Evolutionary conservation across 1,140 invertebrate genomes (phyloP), one percentile per base, ranked within the genome.

Genomic region (Nymphalis io): DNA sequence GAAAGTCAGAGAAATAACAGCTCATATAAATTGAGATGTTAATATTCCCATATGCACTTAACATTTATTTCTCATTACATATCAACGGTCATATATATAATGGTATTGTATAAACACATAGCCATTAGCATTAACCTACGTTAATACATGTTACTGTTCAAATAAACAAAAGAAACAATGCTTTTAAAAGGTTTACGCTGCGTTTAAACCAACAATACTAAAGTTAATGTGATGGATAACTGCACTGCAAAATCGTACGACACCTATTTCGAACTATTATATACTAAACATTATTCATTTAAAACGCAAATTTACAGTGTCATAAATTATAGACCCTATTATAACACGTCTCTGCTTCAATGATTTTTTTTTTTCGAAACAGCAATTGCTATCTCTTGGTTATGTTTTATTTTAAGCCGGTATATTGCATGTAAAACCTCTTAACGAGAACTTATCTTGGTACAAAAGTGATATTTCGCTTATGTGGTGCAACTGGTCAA

Each of bases 401-500:
- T 20, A 20, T 55, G 11, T 55, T 55, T 55, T 55, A 27, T 55
- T 55, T 55, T 21, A 16, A 55, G 13, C 51, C 12, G 23, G 13
- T 15, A 27, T 27, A 27, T 13, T 8, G 21, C 51, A 23, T 55
- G 51, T 55, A 33, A 15, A 15, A 12, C 13, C 20, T 23, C 51
- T 53, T 23, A 27, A 55, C 51, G 21, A 55, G 51, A 55, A 23
- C 21, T 55, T 55, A 18, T 61, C 18, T 48, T 42, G 42, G 21
- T 18, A 44, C 13, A 21, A 21, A 2, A 38, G 21, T 48, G 18
- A 60, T 46, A 60, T 23, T 62, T 44, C 44, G 44, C 23, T 60
- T 33, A 62, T 62, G 44, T 62, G 23, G 60, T 46, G 20, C 40
- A 61, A 44, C 15, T 16, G 40, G 40, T 61, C 20, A 61, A 61